Conservation (phyloP, 1,140 invertebrate genomes). For the Drosophila lacteicornis region DNA sequence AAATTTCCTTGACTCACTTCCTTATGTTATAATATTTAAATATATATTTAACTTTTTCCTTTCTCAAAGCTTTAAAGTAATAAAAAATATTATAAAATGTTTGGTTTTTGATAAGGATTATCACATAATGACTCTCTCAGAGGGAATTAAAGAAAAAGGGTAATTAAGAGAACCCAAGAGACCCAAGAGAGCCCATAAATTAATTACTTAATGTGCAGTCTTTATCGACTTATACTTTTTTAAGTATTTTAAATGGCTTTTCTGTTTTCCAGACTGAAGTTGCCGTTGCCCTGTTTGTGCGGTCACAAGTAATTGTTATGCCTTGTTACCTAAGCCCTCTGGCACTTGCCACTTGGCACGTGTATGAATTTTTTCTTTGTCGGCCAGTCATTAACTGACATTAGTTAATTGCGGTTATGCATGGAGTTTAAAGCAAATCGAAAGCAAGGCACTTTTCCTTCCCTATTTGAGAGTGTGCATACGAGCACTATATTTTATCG, state of each 20-base stretch:
- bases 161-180: not conserved
- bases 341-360: slow-evolving; percentile 41
- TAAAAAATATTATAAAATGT: not conserved
- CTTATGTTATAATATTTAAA: not conserved
- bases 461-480: not conserved
- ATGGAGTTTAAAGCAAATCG: slow-evolving; percentile 10
- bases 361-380: slow-evolving; percentile 30
- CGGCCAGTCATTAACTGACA: slow-evolving; percentile 49
- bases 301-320: slow-evolving; percentile 12
- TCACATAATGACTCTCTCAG: not conserved
- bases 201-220: not conserved
- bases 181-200: not conserved
- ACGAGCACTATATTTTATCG: slow-evolving; percentile 11
- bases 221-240: slow-evolving; percentile 9
- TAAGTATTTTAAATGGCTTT: slow-evolving; percentile 8
- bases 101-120: not conserved
- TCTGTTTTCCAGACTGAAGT: not conserved
- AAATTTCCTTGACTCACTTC: not conserved
- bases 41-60: not conserved
- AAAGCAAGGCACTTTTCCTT: slow-evolving; percentile 7
- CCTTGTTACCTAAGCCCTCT: slow-evolving; percentile 18
- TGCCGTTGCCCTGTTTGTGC: not conserved
- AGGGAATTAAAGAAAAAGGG: not conserved
- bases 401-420: slow-evolving; percentile 56
- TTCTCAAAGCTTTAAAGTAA: not conserved